Evolutionary conservation across 2,113 vertebrate species (phyloP).

Genomic region (Panurus biarmicus): DNA sequence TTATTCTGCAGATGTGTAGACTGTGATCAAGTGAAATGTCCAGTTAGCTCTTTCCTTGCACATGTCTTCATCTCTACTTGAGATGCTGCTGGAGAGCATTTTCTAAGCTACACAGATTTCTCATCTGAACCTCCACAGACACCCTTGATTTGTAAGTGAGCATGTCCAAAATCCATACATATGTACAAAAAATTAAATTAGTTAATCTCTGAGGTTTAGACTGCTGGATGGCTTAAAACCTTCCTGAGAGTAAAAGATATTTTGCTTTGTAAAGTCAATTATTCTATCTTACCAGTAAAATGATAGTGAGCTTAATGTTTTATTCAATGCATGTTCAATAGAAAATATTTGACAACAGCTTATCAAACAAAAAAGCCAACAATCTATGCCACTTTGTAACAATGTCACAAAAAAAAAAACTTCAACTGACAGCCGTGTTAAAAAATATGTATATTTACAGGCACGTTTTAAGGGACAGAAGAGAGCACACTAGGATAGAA

Average conservation of each 20-base stretch:
- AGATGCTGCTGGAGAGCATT: background rate
- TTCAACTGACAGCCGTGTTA: background rate
- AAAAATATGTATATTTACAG: background rate
- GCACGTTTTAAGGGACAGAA: background rate
- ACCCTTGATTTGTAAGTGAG: background rate
- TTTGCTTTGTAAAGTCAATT: background rate
- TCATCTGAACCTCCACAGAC: background rate
- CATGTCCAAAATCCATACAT: background rate
- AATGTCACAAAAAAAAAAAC: background rate
- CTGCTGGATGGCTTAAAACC: background rate
- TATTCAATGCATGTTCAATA: background rate
- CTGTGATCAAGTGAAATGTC: background rate
- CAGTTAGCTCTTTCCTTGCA: background rate
- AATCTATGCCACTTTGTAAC: background rate
- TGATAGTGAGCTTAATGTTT: background rate
- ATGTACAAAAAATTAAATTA: background rate
- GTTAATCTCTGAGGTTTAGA: background rate
- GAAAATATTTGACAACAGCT: background rate
- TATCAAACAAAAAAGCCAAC: background rate
- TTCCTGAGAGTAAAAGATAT: background rate
- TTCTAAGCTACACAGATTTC: background rate
- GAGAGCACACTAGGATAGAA: background rate
- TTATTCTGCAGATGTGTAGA: background rate
- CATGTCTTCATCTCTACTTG: accelerated
- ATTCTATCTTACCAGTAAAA: background rate